A percentile compares a stretch with the other conserved stretches of the same genome.
phyloP scores from a whole-genome alignment of 2,797 vertebrate species.

The Catamblyrhynchus diadema region DNA sequence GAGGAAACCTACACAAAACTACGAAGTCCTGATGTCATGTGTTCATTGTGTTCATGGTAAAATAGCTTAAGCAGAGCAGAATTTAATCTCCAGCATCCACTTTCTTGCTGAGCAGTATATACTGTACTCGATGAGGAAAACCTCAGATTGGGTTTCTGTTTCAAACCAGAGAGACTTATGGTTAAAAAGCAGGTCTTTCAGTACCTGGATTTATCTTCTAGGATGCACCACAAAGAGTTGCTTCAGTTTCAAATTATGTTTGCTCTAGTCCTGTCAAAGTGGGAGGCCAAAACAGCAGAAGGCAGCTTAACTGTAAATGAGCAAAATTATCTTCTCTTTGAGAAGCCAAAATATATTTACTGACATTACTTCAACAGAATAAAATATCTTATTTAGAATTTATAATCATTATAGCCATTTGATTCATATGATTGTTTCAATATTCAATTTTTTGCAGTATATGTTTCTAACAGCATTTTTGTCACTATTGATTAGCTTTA shows the following conservation, averaged over 20 bases:
- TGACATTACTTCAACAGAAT: not conserved
- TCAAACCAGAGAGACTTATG: not conserved
- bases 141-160: accelerated
- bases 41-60: not conserved
- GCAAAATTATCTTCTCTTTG: not conserved
- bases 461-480: not conserved
- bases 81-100: not conserved
- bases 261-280: not conserved
- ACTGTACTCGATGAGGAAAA: not conserved
- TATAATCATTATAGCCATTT: not conserved
- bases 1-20: not conserved
- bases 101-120: not conserved
- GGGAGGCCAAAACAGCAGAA: not conserved
- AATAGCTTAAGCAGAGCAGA: not conserved
- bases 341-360: not conserved
- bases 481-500: not conserved
- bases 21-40: not conserved
- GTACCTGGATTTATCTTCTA: not conserved
- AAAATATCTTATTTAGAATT: not conserved
- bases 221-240: not conserved
- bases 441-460: not conserved
- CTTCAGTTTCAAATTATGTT: not conserved
- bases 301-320: not conserved
- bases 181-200: not conserved
- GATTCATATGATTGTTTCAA: not conserved